Base-by-base conservation (phyloP, 2,888 invertebrate species). In the Chrysomela aeneicollis region DNA sequence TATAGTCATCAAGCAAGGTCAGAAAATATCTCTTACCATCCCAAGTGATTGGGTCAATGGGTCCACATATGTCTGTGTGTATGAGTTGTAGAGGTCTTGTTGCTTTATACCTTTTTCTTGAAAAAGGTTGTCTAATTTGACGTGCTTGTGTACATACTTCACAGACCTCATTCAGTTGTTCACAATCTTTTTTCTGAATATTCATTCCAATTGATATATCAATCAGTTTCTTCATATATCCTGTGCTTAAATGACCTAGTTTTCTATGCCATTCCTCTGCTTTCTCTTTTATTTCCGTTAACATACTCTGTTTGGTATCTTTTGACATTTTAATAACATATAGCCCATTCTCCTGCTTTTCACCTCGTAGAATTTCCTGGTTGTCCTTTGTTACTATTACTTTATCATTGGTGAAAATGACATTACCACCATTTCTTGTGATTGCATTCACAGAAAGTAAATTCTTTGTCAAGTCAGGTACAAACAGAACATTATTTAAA, bases 131-230 rank as follows among this genome's bases (percentile, higher is more conserved):
- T 67, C 79, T 74, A n/a, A 71, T 66, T 73, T 79, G 78, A 71
- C 82, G 80, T 17, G 78, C 78, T 66, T 76, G 66, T 63, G 78
- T 72, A 70, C 79, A 81, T 12, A 77, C 69, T 63, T 79, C 79
- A 71, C 79, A 81, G 9, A 8, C 8, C 51, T 15, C 42, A 12
- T 57, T 32, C 10, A 59, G 21, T 15, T 54, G 17, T 8, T 61
- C 62, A 42, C 37, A 42, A 19, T 62, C 47, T 21, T 10, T 18
- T 47, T 57, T 30, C 12, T 50, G 51, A 46, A 63, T 42, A 30
- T 66, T 52, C 22, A 65, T 68, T 15, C 61, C 67, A 30, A 30
- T 59, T 19, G 59, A 10, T 21, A 67, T 54, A 8, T 64, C 26
- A 22, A 57, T 32, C 52, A 70, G 35, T 55, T 70, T 64, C 49